phyloP scores from a whole-genome alignment of 2,888 invertebrate species.

The Drosophila prolongata region DNA sequence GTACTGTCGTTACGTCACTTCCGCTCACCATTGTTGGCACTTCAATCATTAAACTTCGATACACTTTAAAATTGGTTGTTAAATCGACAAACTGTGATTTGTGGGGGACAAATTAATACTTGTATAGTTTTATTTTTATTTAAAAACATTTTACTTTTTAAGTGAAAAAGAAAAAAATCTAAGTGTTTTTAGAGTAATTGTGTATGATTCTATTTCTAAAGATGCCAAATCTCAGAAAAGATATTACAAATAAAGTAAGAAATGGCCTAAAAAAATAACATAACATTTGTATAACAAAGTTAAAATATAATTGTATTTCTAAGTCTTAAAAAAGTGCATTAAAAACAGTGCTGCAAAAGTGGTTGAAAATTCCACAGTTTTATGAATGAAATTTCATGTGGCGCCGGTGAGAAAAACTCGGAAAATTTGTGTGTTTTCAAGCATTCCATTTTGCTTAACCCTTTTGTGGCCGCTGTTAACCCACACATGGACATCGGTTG shows the following conservation, averaged over 20 bases:
- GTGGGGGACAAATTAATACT: not conserved
- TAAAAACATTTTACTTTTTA: no score
- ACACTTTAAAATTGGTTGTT: not conserved
- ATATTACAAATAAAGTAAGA: no score
- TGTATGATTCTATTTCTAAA: no score
- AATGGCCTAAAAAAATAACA: no score
- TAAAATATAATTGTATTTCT: no score
- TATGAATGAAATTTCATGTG: constrained; percentile 29
- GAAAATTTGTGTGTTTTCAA: constrained; percentile 1
- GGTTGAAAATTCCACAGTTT: not conserved
- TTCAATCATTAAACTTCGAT: not conserved
- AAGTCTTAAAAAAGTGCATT: not conserved
- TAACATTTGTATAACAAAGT: no score
- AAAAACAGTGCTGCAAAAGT: not conserved
- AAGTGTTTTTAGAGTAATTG: no score
- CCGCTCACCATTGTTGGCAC: not conserved
- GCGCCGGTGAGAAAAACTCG: constrained; percentile 14
- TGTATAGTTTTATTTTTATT: no score
- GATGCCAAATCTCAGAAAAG: no score
- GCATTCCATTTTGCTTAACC: constrained; percentile 16
- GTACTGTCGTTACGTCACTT: constrained; percentile 17
- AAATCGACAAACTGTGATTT: not conserved
- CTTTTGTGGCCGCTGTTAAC: constrained; percentile 11
- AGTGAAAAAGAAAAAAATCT: no score
- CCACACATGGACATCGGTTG: constrained; percentile 27